Evolutionary conservation across 2,797 vertebrate species (phyloP).

Genomic region (Enteromius trimaculatus): DNA sequence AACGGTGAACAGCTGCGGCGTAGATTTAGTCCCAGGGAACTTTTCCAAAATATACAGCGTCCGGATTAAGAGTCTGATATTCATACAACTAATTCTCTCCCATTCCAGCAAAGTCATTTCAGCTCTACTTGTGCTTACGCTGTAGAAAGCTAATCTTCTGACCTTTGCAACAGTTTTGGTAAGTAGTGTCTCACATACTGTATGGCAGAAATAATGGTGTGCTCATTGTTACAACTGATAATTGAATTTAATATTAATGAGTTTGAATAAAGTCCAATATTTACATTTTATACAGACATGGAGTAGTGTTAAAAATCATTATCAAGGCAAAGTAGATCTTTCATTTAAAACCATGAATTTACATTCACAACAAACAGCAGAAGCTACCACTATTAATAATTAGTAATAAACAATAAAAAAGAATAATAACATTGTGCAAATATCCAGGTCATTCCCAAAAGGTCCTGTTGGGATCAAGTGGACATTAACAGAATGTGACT

Average conservation of each 20-base stretch:
- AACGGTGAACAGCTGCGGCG: conserved; percentile 72
- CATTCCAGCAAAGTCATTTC: conserved; percentile 21
- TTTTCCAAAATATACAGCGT: conserved; percentile 70
- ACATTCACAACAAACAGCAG: conserved; percentile 53
- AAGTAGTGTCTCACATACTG: neutral
- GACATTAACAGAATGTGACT: neutral
- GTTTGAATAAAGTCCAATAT: conserved; percentile 69
- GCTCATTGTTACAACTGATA: neutral
- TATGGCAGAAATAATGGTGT: neutral
- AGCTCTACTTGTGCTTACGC: conserved; percentile 1
- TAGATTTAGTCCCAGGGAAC: conserved; percentile 69
- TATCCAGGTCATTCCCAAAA: conserved; percentile 54
- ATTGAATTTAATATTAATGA: conserved; percentile 47
- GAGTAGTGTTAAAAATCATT: conserved; percentile 54
- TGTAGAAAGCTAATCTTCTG: conserved; percentile 3
- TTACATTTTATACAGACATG: conserved; percentile 76
- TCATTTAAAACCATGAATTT: conserved; percentile 56
- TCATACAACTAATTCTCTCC: conserved; percentile 51
- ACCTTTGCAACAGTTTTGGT: neutral
- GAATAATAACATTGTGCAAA: conserved; percentile 64
- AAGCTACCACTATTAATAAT: conserved; percentile 49
- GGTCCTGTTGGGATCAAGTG: neutral
- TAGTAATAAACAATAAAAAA: conserved; percentile 43
- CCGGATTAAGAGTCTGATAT: conserved; percentile 63
- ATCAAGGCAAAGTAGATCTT: conserved; percentile 50